Evolutionary conservation across 2,797 vertebrate genomes (phyloP).

Genomic region (Aplochiton taeniatus): DNA sequence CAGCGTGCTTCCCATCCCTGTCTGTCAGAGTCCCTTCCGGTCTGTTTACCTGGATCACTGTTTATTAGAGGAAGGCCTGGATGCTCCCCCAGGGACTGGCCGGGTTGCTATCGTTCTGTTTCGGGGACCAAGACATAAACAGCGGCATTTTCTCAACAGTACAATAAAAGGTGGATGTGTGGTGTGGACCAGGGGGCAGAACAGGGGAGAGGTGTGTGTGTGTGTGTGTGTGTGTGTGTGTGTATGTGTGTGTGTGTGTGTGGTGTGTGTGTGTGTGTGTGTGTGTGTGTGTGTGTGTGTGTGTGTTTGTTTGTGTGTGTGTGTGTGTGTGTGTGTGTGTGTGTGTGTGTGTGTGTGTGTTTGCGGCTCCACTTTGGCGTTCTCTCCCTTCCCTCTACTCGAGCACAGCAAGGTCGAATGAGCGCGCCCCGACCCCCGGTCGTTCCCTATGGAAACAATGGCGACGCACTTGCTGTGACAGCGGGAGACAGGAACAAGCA

Average conservation of each 20-base stretch:
- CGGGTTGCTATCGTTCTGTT: constrained; percentile 34
- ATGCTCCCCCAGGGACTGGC: constrained; percentile 19
- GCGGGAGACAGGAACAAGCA: constrained; percentile 83
- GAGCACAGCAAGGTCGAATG: constrained; percentile 35
- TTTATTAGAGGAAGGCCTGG: constrained; percentile 61
- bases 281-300: constrained; percentile 47
- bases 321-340: constrained; percentile 17
- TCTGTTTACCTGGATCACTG: constrained; percentile 67
- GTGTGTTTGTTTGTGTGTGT: constrained; percentile 24
- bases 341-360: constrained; percentile 41
- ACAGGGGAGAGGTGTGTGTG: not conserved
- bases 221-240: not conserved
- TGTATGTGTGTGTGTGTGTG: constrained; percentile 35
- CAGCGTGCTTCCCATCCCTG: constrained; percentile 28
- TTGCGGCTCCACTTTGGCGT: constrained; percentile 44
- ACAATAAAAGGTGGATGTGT: constrained; percentile 63
- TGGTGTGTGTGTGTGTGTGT: constrained; percentile 14
- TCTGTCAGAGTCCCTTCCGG: constrained; percentile 57
- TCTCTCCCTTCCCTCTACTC: constrained; percentile 28
- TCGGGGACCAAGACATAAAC: constrained; percentile 30
- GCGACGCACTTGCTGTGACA: constrained; percentile 78
- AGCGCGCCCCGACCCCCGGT: constrained; percentile 55
- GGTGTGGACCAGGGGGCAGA: not conserved
- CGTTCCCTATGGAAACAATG: constrained; percentile 74
- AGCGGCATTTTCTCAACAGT: constrained; percentile 22